A percentile compares a stretch with the other conserved stretches of the same genome.
Conservation (phyloP, 2,888 invertebrate genomes). For the Branchipolynoe longqiensis region DNA sequence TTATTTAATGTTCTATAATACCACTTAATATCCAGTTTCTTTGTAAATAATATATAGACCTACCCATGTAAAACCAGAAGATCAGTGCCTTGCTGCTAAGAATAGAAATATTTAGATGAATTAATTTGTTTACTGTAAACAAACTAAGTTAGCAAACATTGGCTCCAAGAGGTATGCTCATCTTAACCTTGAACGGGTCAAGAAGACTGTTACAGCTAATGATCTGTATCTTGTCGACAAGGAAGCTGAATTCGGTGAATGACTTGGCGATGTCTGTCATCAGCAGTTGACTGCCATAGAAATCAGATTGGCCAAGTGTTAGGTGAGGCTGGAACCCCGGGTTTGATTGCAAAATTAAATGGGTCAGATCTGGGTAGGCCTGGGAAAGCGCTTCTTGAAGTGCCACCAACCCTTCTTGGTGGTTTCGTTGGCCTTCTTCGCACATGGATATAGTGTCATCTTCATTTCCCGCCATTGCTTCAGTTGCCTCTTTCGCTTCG, state of each 20-base stretch:
- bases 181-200: constrained; percentile 11
- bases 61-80: too few species aligned
- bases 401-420: too few species aligned
- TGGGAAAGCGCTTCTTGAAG: constrained; percentile 47
- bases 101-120: too few species aligned
- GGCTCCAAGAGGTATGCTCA: constrained; percentile 7
- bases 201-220: constrained; percentile 25
- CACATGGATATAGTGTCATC: too few species aligned
- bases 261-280: background rate
- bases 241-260: constrained; percentile 44
- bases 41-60: too few species aligned
- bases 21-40: too few species aligned
- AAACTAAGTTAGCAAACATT: background rate
- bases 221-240: constrained; percentile 31
- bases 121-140: background rate
- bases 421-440: too few species aligned
- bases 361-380: constrained; percentile 34
- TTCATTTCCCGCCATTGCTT: too few species aligned
- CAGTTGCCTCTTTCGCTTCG: too few species aligned
- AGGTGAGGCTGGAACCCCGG: constrained; percentile 59
- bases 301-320: constrained; percentile 55
- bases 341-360: background rate
- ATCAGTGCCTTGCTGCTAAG: too few species aligned
- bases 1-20: too few species aligned
- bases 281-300: background rate